Evolutionary conservation across 1,140 invertebrate genomes (phyloP), one percentile per base, ranked within the genome.

Genomic region (Rhagoletis zephyria): DNA sequence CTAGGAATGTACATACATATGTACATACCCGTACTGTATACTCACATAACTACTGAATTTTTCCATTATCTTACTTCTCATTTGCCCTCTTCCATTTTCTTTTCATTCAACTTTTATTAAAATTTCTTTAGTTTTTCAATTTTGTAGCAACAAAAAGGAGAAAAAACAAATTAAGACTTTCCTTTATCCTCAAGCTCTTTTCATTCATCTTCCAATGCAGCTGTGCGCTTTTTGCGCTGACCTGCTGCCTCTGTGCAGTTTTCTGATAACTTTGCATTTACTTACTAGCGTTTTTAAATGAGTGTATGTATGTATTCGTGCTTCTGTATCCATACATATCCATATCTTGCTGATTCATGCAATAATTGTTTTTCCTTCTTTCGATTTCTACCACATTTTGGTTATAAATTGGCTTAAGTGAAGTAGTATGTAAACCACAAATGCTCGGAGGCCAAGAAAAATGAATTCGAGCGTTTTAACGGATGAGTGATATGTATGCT

Each of bases 301-400:
- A n/a, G 16, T 30, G 45, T 56, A 7, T 16, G 70, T 51, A 19
- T 51, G 12, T 77, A 1, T 51, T 40, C 16, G 42, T 19, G 14
- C 45, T 56, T 56, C n/a, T 48, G 1, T 81, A 30, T 30, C 30
- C 30, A 30, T 30, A 30, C 30, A 30, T 30, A 30, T 30, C 19
- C 42, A 14, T 42, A 74, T 74, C 9, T 67, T 74, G 67, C 67
- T 45, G 14, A 74, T 48, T 74, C 14, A 42, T 48, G 5, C 16
- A 42, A 51, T 81, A 81, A 81, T 81, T 81, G 74, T 81, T 48
- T 51, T 30, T 51, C n/a, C 19, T 48, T 81, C 48, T 81, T 81
- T 81, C 74, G n/a, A 81, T 81, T 59, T 81, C n/a, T 10, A 81
- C 74, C 74, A 56, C 74, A 81, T 81, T 81, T 81, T 81, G 74